phyloP scores from a whole-genome alignment of 1,140 invertebrate species.

The Tetraneura akinire region DNA sequence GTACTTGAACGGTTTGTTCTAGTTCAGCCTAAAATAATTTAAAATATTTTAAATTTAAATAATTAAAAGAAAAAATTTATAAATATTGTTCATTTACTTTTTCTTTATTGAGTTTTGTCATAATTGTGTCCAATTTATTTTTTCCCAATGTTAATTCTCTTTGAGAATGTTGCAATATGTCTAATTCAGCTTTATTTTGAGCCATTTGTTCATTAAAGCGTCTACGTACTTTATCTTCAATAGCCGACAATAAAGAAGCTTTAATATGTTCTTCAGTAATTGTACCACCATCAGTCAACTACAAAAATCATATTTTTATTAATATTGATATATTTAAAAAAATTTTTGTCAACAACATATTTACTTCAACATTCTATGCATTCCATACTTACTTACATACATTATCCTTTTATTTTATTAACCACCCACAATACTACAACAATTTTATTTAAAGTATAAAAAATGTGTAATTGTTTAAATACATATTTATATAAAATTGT shows the following conservation, averaged over 20 bases:
- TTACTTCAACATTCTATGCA: no score
- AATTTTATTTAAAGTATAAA: no score
- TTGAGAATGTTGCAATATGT: slow-evolving; percentile 85
- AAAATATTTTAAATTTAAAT: slow-evolving; percentile 12
- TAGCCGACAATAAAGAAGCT: slow-evolving; percentile 88
- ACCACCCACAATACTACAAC: no score
- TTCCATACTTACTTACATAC: no score
- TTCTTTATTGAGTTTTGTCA: slow-evolving; percentile 81
- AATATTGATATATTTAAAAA: not conserved
- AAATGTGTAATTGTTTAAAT: no score
- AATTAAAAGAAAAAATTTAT: not conserved
- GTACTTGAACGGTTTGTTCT: slow-evolving; percentile 79
- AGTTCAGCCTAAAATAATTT: slow-evolving; percentile 66
- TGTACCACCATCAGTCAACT: slow-evolving; percentile 64
- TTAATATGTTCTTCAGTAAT: slow-evolving; percentile 95
- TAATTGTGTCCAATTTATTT: slow-evolving; percentile 77
- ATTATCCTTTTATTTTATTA: no score
- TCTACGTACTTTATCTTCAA: slow-evolving; percentile 89
- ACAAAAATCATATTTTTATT: not conserved
- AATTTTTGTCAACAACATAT: no score
- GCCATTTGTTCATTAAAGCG: slow-evolving; percentile 85
- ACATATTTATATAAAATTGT: no score
- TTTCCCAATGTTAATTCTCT: slow-evolving; percentile 87
- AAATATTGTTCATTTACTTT: slow-evolving; percentile 62
- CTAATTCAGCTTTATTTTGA: slow-evolving; percentile 87